A percentile compares a stretch with the other conserved stretches of the same genome.
Evolutionary conservation across 1,140 invertebrate species (phyloP).

Genomic region (Drosophila nigromelanica): DNA sequence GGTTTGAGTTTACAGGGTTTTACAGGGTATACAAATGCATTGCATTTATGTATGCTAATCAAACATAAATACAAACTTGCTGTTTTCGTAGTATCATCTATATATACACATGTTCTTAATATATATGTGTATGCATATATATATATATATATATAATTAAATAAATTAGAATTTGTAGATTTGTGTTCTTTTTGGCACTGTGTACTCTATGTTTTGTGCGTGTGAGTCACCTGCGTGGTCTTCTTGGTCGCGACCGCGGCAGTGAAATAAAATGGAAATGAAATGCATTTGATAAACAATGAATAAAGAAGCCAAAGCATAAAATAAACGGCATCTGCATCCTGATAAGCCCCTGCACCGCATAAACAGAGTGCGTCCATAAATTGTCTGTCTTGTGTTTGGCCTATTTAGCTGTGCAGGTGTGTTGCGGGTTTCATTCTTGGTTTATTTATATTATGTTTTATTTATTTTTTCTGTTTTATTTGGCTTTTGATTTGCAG

Average conservation of each 20-base stretch:
- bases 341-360: neutral
- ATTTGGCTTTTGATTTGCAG: conserved; percentile 3
- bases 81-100: neutral
- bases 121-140: conserved; percentile 1
- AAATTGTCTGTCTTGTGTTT: conserved; percentile 29
- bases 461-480: conserved; percentile 7
- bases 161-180: conserved; percentile 8
- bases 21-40: neutral
- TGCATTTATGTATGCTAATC: conserved; percentile 2
- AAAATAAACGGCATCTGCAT: conserved; percentile 31
- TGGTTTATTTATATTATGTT: conserved; percentile 5
- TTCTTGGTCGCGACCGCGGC: conserved; percentile 63
- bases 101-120: conserved; percentile 4
- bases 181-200: conserved; percentile 56
- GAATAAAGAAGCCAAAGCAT: conserved; percentile 20
- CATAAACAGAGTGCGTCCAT: conserved; percentile 58
- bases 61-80: neutral
- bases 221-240: conserved; percentile 55
- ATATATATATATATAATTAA: conserved; percentile 4
- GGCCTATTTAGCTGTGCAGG: conserved; percentile 34
- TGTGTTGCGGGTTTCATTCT: conserved; percentile 15
- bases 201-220: conserved; percentile 28
- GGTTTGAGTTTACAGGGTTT: too few relatives aligned
- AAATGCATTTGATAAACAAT: conserved; percentile 56
- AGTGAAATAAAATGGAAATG: conserved; percentile 54